Conservation (phyloP, 2,113 vertebrate species). For the Clarias batrachus region DNA sequence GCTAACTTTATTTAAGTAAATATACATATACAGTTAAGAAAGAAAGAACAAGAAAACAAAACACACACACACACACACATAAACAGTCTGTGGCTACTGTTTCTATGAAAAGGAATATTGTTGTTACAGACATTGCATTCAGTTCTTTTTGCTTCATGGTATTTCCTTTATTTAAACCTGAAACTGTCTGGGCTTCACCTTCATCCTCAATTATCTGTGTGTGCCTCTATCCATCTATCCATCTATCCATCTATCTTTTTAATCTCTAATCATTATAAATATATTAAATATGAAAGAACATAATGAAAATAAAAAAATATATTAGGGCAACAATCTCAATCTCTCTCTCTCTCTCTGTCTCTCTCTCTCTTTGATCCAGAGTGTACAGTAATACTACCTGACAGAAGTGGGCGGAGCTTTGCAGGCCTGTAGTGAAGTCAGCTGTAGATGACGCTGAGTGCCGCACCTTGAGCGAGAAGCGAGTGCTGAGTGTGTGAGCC, state of each 20-base stretch:
- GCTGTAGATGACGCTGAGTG: neutral
- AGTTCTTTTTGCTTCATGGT: neutral
- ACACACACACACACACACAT: conserved; percentile 3
- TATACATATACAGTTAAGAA: conserved; percentile 34
- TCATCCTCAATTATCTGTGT: neutral
- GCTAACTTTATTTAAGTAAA: conserved; percentile 54
- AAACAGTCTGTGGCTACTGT: neutral
- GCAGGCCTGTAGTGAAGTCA: neutral
- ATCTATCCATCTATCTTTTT: too few species aligned
- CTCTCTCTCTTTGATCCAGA: neutral
- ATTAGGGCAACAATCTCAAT: too few species aligned
- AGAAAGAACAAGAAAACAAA: neutral
- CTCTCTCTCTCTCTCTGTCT: too few species aligned
- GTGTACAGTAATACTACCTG: neutral
- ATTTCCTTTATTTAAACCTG: neutral
- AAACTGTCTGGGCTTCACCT: neutral
- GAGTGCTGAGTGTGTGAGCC: neutral
- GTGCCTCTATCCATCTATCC: too few species aligned
- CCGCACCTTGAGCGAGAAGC: neutral
- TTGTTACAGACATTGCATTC: neutral
- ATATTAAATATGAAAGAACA: too few species aligned
- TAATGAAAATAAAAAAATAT: too few species aligned
- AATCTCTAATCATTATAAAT: too few species aligned
- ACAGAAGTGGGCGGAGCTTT: neutral
- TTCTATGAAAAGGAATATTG: neutral